These are phyloP conservation scores for Standfussiana lucernea DNA, from an alignment of 2,888 invertebrate genomes.

Conservation along the genomic window DNA sequence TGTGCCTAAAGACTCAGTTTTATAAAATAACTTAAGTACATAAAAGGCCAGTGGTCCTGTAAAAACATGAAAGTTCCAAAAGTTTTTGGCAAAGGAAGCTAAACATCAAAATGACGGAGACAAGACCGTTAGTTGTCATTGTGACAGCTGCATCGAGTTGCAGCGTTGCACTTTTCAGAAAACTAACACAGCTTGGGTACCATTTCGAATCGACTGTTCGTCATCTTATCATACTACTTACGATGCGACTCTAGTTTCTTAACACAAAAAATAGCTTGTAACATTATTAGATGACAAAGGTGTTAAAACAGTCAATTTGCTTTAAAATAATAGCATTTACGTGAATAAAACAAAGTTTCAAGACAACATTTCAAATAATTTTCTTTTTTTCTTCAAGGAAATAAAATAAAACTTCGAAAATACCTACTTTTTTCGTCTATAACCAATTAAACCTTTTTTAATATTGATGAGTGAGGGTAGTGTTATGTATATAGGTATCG, in stretches of 20 bases:
- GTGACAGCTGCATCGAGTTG: constrained; percentile 7
- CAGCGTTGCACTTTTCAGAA: constrained; percentile 1
- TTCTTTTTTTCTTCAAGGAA: neutral
- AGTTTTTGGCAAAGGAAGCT: neutral
- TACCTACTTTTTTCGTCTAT: neutral
- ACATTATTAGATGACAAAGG: constrained; percentile 26
- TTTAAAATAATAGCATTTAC: constrained; percentile 9
- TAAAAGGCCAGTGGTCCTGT: no score
- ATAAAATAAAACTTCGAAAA: neutral
- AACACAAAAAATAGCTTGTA: constrained; percentile 12
- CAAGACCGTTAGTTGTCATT: constrained; percentile 4
- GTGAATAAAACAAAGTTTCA: neutral
- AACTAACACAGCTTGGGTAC: neutral
- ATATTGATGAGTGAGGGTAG: neutral
- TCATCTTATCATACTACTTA: neutral
- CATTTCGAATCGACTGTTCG: neutral
- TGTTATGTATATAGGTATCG: neutral
- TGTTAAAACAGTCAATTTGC: constrained; percentile 1
- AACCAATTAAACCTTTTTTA: neutral
- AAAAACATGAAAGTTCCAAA: neutral
- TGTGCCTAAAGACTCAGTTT: neutral
- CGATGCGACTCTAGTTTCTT: constrained; percentile 12
- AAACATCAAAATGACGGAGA: constrained; percentile 4
- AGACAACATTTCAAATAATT: neutral
- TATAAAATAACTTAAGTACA: neutral